Conservation (phyloP, 2,113 vertebrate genomes). For the Eretmochelys imbricata region DNA sequence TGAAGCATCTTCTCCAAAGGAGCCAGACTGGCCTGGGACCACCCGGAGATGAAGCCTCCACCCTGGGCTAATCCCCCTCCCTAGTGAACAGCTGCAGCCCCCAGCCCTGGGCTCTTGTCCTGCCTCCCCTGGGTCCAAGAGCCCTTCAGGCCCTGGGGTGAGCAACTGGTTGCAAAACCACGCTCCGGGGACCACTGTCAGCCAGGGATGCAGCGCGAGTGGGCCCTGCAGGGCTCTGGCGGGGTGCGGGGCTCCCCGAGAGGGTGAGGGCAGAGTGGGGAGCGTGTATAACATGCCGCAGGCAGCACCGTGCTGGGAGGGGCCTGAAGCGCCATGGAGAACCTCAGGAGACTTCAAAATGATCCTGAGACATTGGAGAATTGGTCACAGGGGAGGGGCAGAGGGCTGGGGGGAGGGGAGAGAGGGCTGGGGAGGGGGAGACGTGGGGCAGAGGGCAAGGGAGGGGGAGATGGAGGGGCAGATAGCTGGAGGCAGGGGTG, state of each 20-base stretch:
- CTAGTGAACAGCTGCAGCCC: no score
- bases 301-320: no score
- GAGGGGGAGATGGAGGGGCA: not conserved
- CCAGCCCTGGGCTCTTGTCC: no score
- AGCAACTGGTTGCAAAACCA: not conserved
- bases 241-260: not conserved
- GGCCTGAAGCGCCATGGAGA: not conserved
- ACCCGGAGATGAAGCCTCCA: no score
- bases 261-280: not conserved
- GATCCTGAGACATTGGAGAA: no score
- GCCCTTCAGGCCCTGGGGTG: not conserved
- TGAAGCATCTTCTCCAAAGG: no score
- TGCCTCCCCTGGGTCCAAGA: no score
- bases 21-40: no score
- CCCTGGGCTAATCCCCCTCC: not conserved
- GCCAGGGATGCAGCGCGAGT: not conserved
- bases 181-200: not conserved
- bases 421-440: no score
- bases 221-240: not conserved
- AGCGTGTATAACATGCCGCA: not conserved
- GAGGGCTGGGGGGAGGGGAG: not conserved
- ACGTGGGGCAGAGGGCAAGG: no score
- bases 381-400: not conserved
- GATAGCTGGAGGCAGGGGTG: not conserved
- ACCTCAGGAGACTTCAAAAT: not conserved